These are phyloP conservation scores for Xiphophorus hellerii DNA, from an alignment of 2,113 vertebrate genomes.

Conservation along the genomic window DNA sequence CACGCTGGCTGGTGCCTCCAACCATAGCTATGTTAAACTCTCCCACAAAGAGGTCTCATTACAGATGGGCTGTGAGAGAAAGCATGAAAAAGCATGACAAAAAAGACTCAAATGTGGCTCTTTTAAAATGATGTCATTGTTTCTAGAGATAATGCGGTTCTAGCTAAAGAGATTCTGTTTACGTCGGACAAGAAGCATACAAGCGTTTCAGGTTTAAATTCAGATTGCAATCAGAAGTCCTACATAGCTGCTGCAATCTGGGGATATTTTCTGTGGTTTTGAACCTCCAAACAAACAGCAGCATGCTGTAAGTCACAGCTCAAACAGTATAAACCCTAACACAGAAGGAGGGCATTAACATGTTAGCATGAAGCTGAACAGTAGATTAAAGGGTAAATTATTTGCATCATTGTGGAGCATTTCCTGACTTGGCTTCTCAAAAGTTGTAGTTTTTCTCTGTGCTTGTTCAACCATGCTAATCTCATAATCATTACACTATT, in stretches of 20 bases:
- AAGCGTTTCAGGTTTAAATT: constrained; percentile 12
- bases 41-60: constrained; percentile 51
- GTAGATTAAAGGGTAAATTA: constrained; percentile 1
- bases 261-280: constrained; percentile 26
- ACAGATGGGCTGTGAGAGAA: constrained; percentile 17
- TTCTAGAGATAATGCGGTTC: constrained; percentile 46
- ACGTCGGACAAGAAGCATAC: constrained; percentile 29
- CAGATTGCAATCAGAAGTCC: constrained; percentile 38
- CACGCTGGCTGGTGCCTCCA: constrained; percentile 59
- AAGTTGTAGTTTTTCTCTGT: constrained; percentile 39
- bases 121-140: constrained; percentile 57
- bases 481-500: constrained; percentile 4
- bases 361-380: constrained; percentile 2
- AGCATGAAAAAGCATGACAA: constrained; percentile 10
- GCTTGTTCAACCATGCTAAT: constrained; percentile 22
- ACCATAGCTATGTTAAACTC: constrained; percentile 61
- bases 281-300: constrained; percentile 31
- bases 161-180: constrained; percentile 31
- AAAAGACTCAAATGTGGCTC: constrained; percentile 11
- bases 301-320: background rate
- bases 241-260: constrained; percentile 10
- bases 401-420: constrained; percentile 27
- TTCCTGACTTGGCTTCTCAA: constrained; percentile 33
- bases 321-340: background rate
- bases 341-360: background rate